Evolutionary conservation across 2,113 vertebrate genomes (phyloP).

Genomic region (Egretta garzetta): DNA sequence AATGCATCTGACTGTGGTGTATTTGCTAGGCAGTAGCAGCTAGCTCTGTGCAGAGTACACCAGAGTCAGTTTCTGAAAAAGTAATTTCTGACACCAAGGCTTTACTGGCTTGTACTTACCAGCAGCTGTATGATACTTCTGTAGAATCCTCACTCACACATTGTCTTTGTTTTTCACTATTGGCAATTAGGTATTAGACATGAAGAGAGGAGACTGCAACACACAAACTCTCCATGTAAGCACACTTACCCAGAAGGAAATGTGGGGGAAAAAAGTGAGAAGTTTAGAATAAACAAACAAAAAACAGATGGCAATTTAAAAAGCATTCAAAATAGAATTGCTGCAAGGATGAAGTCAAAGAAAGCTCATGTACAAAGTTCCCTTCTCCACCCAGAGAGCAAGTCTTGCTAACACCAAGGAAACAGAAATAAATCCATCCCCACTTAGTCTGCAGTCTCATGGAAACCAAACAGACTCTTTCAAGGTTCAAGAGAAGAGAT

Average conservation of each 20-base stretch:
- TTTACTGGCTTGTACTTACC: neutral
- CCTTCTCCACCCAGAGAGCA: neutral
- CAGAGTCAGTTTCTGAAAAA: neutral
- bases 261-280: rapidly evolving
- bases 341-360: neutral
- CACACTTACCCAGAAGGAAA: neutral
- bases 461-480: neutral
- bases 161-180: neutral
- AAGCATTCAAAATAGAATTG: neutral
- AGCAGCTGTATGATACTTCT: neutral
- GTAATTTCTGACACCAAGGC: neutral
- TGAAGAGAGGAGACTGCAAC: neutral
- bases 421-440: neutral
- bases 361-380: neutral
- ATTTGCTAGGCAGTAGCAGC: neutral
- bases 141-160: neutral
- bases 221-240: neutral
- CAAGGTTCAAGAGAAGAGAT: neutral
- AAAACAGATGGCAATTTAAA: neutral
- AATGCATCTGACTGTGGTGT: neutral
- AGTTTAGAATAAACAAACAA: neutral
- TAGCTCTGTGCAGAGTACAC: neutral
- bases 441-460: neutral
- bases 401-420: neutral
- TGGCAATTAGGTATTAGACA: neutral